Base-by-base conservation (phyloP, 2,888 invertebrate genomes). In the Biston betularia region DNA sequence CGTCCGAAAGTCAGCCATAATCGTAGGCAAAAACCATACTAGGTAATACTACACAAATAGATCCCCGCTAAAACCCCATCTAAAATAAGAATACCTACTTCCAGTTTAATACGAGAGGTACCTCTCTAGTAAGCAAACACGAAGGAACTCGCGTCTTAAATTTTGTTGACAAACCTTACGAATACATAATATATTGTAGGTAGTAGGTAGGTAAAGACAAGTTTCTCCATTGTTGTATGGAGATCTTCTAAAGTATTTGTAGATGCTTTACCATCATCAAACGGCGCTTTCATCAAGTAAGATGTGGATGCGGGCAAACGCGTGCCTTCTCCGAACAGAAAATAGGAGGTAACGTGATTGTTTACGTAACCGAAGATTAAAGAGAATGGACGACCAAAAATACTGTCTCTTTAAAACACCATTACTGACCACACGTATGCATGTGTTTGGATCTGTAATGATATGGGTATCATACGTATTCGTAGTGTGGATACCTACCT, bases 321-420 rank as follows among this genome's bases (percentile, higher is more conserved):
- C 14, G 9, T n/a, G 38, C 40, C 53, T 49, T 59, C n/a, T 65
- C 15, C 53, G 46, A 49, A 58, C 33, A 46, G 38, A 34, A 34
- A 60, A 55, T 34, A 34, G 33, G 50, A n/a, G 15, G 45, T 15
- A 40, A 35, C 35, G 50, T 10, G 45, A 58, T 62, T 66, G 66
- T 66, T 66, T 66, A 66, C 58, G 57, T 49, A 66, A 62, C 34
- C 6, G 38, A 62, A 66, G 66, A 66, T 66, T 66, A 66, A 66
- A 66, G 66, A 48, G 62, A 66, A 54, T 38, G 53, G 8, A 44
- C 53, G 3, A 42, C 33, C 62, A 9, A 58, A 59, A 60, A 55
- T 66, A 62, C 52, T 54, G 48, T 64, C 64, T 58, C 46, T 63
- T 61, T 46, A 53, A 66, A 55, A 61, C 38, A 34, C 59, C 59